Percentiles rank a stretch among this genome's conserved stretches.
Evolutionary conservation across 2,113 vertebrate genomes (phyloP).

Genomic region (Tor tambroides): DNA sequence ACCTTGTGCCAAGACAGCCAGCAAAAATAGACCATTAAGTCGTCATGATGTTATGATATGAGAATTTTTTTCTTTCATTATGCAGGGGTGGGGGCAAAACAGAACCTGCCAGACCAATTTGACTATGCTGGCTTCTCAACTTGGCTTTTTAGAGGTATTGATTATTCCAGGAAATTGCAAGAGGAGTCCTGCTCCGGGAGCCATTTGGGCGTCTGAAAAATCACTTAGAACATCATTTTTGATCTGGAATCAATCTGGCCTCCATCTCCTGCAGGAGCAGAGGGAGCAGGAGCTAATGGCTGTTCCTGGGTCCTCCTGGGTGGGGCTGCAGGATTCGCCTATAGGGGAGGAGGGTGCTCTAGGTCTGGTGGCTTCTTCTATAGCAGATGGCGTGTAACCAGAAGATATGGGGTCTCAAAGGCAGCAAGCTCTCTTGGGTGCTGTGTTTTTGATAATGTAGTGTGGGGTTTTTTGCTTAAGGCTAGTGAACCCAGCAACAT

Average conservation of each 20-base stretch:
- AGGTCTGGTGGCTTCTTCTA: constrained; percentile 30
- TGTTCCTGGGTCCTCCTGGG: constrained; percentile 64
- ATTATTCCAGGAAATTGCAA: constrained; percentile 84
- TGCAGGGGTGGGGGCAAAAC: constrained; percentile 22
- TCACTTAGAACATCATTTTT: constrained; percentile 80
- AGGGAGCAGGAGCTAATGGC: constrained; percentile 72
- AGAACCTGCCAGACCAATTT: constrained; percentile 35
- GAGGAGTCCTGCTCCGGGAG: constrained; percentile 77
- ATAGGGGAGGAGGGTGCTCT: constrained; percentile 43
- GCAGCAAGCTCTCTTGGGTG: constrained; percentile 3
- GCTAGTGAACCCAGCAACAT: constrained; percentile 14
- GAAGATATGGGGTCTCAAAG: constrained; percentile 8
- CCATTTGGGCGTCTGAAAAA: constrained; percentile 84
- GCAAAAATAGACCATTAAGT: constrained; percentile 8
- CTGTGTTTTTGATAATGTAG: constrained; percentile 1
- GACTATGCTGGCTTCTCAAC: constrained; percentile 56
- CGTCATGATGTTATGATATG: constrained; percentile 16
- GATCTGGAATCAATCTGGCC: constrained; percentile 76
- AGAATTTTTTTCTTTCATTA: constrained; percentile 28
- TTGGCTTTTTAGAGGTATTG: constrained; percentile 79
- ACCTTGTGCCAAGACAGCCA: neutral
- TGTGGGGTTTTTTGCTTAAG: constrained; percentile 13
- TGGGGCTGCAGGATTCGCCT: constrained; percentile 58
- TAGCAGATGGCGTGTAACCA: constrained; percentile 50
- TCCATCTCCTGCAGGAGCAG: constrained; percentile 67